Base-by-base conservation (phyloP, 2,113 vertebrate genomes). In the Podilymbus podiceps region DNA sequence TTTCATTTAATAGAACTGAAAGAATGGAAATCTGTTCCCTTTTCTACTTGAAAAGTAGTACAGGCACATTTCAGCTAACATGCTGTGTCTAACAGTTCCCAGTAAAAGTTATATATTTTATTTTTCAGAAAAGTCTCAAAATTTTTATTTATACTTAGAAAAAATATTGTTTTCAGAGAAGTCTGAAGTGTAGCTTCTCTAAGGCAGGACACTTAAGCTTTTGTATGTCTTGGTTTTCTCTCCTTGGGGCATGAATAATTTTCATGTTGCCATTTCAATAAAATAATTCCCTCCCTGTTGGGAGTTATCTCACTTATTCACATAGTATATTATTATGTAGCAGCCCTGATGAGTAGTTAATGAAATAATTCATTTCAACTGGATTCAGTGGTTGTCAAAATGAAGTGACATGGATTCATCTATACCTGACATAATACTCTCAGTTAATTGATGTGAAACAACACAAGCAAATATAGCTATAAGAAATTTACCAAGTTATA, bases 391-490 rank as follows among this genome's bases (percentile, higher is more conserved):
- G 59, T 64, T 95, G 87, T 97, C 95, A 97, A 88, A 97, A 92
- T 88, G 42, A 80, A 94, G 81, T 78, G 92, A 96, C 85, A 91
- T 7, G 3, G 58, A 42, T 75, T 88, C 6, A 46, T 55, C 77
- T 90, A 50, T 35, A 81, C 42, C 31, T 94, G 95, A 97, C 52
- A 91, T 27, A 89, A 78, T 76, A 94, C 62, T 55, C 60, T 64
- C 84, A 83, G 84, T 82, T 91, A 97, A 97, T 25, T 96, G 79
- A 96, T 73, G 72, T 80, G 84, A 97, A 97, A 94, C 89, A 96
- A 85, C 56, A 86, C 23, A 86, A 82, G 50, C 52, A 56, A 92
- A 84, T 85, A 92, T 85, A 96, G 59, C 58, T 6, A 95, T 5
- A 5, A 97, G 11, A 82, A 62, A 96, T 66, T 28, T 96, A 73